These are phyloP conservation scores for Brachyptera putata DNA, from an alignment of 2,888 invertebrate genomes.

Conservation along the genomic window DNA sequence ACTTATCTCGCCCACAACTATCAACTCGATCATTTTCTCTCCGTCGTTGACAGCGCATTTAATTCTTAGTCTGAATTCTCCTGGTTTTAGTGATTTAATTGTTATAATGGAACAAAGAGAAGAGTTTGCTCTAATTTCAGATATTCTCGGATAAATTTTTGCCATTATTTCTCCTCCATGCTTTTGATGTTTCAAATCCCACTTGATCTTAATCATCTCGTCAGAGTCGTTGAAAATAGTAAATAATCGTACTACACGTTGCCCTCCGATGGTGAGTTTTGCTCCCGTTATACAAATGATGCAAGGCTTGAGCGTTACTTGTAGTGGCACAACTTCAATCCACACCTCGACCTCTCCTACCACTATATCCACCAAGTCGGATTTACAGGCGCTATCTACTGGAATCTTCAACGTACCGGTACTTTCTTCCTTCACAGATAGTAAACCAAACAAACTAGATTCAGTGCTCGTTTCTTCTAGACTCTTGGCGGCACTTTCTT, in stretches of 20 bases:
- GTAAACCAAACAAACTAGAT: no score
- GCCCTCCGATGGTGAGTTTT: not conserved
- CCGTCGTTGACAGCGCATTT: not conserved
- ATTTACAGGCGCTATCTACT: not conserved
- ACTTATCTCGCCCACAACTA: not conserved
- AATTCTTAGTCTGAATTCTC: not conserved
- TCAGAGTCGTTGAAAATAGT: not conserved
- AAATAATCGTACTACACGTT: not conserved
- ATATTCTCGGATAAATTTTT: not conserved
- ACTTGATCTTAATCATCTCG: no score
- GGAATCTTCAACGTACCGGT: no score
- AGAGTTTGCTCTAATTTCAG: not conserved
- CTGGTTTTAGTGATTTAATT: not conserved
- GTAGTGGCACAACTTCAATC: not conserved
- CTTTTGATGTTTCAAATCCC: no score
- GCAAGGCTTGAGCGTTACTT: not conserved
- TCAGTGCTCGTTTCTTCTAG: no score
- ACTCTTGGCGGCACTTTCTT: no score
- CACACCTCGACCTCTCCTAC: constrained; percentile 1
- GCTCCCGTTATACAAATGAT: not conserved
- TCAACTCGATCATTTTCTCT: not conserved
- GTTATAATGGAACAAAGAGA: not conserved
- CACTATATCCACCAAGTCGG: not conserved
- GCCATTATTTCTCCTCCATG: not conserved
- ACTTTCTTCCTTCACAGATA: no score